Base-by-base conservation (phyloP, 2,797 vertebrate species). In the Sus cebifrons region DNA sequence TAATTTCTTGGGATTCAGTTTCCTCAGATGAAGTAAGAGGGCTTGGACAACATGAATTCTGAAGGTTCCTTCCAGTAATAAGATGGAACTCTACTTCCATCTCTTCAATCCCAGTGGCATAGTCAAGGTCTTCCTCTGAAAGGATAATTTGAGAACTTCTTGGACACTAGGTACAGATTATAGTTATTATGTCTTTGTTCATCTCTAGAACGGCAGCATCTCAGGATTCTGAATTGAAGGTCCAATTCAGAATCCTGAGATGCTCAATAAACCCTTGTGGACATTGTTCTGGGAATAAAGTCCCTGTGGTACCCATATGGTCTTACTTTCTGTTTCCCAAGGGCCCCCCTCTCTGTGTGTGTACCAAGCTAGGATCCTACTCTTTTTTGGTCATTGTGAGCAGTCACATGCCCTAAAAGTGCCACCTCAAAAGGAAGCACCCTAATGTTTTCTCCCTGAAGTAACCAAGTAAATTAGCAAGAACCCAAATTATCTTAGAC, bases 391-490 rank as follows among this genome's bases (percentile, higher is more conserved):
- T 92, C 32, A 49, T 2, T 11, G 23, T 25, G 23, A 84, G 44
- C 54, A 70, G 16, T 27, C n/a, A 44, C 49, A 56, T n/a, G 77
- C 73, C 29, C 40, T 56, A n/a, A 54, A 81, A 20, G 27, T 49
- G 23, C 67, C 60, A 15, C 49, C 77, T 71, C 16, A 49, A 70
- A 75, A 52, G 21, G 36, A 17, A n/a, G 18, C 21, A 85, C 20
- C 68, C 87, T 84, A 5, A 93, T 52, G 78, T 89, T 79, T 93
- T 74, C 70, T 84, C 77, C 60, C 14, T 54, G 16, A 88, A 64
- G 67, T 67, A 91, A 79, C 13, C 52, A 93, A 91, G 32, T 17
- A 1, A 20, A 94, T 84, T 65, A 60, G 70, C 60, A 94, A 90
- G 73, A 74, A 25, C 44, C 52, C 44, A 91, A 84, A 88, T 68